Evolutionary conservation across 2,888 invertebrate species (phyloP).

Genomic region (Unio pictorum): DNA sequence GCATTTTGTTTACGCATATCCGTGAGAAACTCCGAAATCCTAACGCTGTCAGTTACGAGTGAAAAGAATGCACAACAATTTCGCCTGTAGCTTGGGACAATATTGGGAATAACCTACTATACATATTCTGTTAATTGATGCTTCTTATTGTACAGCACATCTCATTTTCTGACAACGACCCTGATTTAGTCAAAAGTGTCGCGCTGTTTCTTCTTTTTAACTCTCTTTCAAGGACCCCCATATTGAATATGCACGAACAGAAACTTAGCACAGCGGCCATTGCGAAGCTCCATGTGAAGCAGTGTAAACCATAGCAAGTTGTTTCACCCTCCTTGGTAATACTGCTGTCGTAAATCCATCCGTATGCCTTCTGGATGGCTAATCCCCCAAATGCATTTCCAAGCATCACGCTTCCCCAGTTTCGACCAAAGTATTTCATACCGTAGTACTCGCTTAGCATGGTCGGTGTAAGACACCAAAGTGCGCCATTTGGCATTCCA

Average conservation of each 20-base stretch:
- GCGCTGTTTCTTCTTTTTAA: background rate
- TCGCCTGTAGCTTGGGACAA: too few species aligned
- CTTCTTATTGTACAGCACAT: too few species aligned
- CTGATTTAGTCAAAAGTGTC: too few species aligned
- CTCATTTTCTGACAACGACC: too few species aligned
- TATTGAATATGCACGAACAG: constrained; percentile 39
- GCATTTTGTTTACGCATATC: too few species aligned
- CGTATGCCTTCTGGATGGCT: constrained; percentile 42
- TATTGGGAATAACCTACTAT: too few species aligned
- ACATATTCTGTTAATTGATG: too few species aligned
- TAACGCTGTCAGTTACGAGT: too few species aligned
- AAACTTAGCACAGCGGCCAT: constrained; percentile 39
- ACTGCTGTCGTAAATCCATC: constrained; percentile 38
- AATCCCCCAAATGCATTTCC: constrained; percentile 46
- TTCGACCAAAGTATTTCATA: constrained; percentile 47
- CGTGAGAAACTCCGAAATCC: too few species aligned
- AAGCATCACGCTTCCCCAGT: constrained; percentile 51
- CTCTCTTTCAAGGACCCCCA: constrained; percentile 35
- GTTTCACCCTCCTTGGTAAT: constrained; percentile 26
- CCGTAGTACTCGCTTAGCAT: constrained; percentile 54
- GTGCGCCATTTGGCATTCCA: constrained; percentile 49
- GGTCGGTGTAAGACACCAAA: constrained; percentile 51
- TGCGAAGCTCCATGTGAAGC: constrained; percentile 45
- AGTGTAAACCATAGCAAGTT: constrained; percentile 43
- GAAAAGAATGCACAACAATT: too few species aligned